Conservation (phyloP, 2,888 invertebrate species). For the Anthoptus insignis region DNA sequence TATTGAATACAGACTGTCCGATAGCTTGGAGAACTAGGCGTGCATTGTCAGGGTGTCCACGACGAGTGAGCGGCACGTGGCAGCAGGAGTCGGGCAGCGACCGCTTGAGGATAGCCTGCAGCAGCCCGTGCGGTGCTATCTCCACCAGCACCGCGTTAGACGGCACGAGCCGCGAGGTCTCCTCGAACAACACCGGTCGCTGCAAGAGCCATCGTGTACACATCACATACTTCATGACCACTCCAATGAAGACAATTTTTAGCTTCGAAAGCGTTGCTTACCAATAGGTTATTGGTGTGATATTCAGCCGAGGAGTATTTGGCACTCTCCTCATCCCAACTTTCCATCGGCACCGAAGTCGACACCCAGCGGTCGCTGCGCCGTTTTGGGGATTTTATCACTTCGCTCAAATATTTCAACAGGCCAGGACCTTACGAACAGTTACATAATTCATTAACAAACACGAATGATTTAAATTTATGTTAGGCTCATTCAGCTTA, state of each 20-base stretch:
- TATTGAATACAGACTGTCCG: slow-evolving; percentile 85
- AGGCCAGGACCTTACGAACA: slow-evolving; percentile 78
- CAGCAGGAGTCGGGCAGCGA: slow-evolving; percentile 88
- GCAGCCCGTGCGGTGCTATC: slow-evolving; percentile 96
- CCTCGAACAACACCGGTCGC: slow-evolving; percentile 92
- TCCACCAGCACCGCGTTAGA: slow-evolving; percentile 94
- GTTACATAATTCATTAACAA: too few species aligned
- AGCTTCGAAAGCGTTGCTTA: slow-evolving; percentile 61
- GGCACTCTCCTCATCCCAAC: slow-evolving; percentile 81
- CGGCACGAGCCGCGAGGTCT: slow-evolving; percentile 92
- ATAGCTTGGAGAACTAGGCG: slow-evolving; percentile 86
- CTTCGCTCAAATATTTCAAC: slow-evolving; percentile 82
- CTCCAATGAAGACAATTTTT: not conserved
- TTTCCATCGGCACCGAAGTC: slow-evolving; percentile 89
- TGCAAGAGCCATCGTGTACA: too few species aligned
- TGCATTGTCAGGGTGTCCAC: slow-evolving; percentile 88
- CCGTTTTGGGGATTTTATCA: slow-evolving; percentile 86
- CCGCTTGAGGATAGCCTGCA: slow-evolving; percentile 95
- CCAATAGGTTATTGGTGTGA: slow-evolving; percentile 91
- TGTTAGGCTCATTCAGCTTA: too few species aligned
- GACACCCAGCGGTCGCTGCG: slow-evolving; percentile 92
- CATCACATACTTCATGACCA: not conserved
- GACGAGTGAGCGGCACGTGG: slow-evolving; percentile 91
- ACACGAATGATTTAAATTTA: too few species aligned
- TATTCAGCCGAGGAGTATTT: too few species aligned